Percentiles rank a stretch among this genome's conserved stretches.
Evolutionary conservation across 2,113 vertebrate genomes (phyloP).

Genomic region (Carettochelys insculpta): DNA sequence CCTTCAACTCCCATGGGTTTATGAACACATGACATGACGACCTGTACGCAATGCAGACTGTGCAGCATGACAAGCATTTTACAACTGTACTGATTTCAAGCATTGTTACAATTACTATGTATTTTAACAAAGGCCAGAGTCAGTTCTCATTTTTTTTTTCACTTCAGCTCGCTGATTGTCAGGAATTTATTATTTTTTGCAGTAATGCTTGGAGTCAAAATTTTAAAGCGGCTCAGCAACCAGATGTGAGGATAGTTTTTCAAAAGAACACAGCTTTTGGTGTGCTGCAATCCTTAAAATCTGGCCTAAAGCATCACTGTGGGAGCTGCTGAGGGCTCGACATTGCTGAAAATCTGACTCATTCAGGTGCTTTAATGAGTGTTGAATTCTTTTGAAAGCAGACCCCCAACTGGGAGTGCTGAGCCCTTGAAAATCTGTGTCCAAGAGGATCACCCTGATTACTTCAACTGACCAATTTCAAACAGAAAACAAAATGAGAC

Average conservation of each 20-base stretch:
- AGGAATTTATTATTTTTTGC: background rate
- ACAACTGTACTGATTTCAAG: background rate
- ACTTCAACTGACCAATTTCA: background rate
- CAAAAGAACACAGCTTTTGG: background rate
- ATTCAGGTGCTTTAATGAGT: background rate
- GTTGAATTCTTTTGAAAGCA: background rate
- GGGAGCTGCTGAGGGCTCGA: background rate
- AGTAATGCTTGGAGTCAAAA: accelerated
- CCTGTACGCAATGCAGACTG: background rate
- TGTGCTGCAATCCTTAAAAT: background rate
- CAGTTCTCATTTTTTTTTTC: background rate
- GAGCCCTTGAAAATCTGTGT: background rate
- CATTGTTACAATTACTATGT: background rate
- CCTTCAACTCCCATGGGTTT: background rate
- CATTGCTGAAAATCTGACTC: background rate
- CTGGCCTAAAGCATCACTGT: background rate
- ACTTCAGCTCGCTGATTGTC: background rate
- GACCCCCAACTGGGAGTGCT: background rate
- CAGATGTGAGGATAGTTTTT: background rate
- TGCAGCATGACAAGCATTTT: background rate
- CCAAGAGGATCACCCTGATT: background rate
- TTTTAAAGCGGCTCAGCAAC: background rate
- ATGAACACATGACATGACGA: background rate
- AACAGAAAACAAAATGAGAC: background rate
- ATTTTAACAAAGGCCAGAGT: background rate